Conservation (phyloP, 1,140 invertebrate genomes). For the Asobara japonica region DNA sequence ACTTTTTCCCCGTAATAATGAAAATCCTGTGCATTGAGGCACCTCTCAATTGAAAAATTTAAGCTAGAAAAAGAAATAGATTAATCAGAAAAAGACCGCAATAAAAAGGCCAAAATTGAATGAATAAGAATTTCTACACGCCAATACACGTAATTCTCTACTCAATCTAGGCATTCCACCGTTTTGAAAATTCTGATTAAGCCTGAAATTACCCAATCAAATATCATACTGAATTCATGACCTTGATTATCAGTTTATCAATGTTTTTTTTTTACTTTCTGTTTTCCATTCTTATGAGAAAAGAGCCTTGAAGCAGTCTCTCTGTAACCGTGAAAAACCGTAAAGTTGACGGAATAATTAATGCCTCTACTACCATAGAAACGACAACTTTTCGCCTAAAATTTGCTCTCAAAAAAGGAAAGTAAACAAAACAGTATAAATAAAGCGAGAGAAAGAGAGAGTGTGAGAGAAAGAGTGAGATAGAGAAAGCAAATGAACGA, state of each 20-base stretch:
- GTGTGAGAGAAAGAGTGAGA: too few species aligned
- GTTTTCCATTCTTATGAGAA: neutral
- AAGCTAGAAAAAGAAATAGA: slow-evolving; percentile 22
- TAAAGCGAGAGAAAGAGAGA: slow-evolving; percentile 27
- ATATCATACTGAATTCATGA: slow-evolving; percentile 17
- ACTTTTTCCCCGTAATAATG: slow-evolving; percentile 21
- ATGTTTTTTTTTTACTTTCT: slow-evolving; percentile 13
- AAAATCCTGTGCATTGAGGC: neutral
- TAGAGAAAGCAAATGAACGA: slow-evolving; percentile 46
- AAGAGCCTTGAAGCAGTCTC: slow-evolving; percentile 19
- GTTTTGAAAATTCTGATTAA: neutral
- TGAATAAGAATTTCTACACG: slow-evolving; percentile 21
- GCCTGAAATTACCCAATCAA: neutral
- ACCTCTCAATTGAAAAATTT: slow-evolving; percentile 33
- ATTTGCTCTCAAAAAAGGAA: slow-evolving; percentile 2
- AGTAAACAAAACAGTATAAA: neutral
- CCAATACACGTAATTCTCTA: neutral
- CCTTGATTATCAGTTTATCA: slow-evolving; percentile 9
- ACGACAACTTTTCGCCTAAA: slow-evolving; percentile 14
- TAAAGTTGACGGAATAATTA: slow-evolving; percentile 6
- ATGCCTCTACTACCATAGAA: slow-evolving; percentile 18
- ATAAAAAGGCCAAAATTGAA: slow-evolving; percentile 31
- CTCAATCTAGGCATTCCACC: neutral
- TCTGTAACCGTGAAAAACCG: slow-evolving; percentile 13
- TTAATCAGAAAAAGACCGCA: slow-evolving; percentile 46